Base-by-base conservation (phyloP, 2,113 vertebrate genomes). In the Andinoacara biseriatus region DNA sequence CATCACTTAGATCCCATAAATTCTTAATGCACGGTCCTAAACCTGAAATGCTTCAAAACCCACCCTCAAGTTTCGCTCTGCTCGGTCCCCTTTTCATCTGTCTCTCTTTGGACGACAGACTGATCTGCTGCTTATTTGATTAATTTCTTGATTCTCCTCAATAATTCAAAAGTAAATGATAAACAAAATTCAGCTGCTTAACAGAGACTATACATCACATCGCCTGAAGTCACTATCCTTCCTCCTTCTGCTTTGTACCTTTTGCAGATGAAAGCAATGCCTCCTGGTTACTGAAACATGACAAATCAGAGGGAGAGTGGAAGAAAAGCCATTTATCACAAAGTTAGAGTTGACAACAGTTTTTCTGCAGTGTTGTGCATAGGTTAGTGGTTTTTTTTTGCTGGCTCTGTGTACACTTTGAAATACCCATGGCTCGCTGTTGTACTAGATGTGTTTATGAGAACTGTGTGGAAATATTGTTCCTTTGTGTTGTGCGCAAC, bases 1-100 rank as follows among this genome's bases (percentile, higher is more conserved):
- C 87, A 86, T 87, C 84, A 82, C 84, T 91, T 91, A 87, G 81
- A 86, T 84, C 76, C 54, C 35, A 84, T 93, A 52, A 90, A 91
- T 91, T 72, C 40, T 90, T 92, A 74, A 91, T 90, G 84, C 84
- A 43, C 46, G 33, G 35, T 78, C 82, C 72, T 80, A 33, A 87
- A 92, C 89, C 80, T 90, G 83, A 87, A 91, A 84, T 56, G 59
- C 82, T 62, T 79, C 13, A 85, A 81, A 86, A 72, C 29, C 40
- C 40, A 26, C 67, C 33, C 58, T 59, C n/a, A 58, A 10, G 20
- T 52, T 56, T 80, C 22, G 1, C 72, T 63, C 74, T 24, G 5
- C 72, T 54, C 3, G 2, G 7, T 67, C 72, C 22, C 22, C 20
- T 78, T 72, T 78, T 82, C 58, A 60, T 79, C 38, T 43, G 26